Percentiles rank a stretch among this genome's conserved stretches.
Conservation (phyloP, 2,888 invertebrate species). For the Euclidia mi region DNA sequence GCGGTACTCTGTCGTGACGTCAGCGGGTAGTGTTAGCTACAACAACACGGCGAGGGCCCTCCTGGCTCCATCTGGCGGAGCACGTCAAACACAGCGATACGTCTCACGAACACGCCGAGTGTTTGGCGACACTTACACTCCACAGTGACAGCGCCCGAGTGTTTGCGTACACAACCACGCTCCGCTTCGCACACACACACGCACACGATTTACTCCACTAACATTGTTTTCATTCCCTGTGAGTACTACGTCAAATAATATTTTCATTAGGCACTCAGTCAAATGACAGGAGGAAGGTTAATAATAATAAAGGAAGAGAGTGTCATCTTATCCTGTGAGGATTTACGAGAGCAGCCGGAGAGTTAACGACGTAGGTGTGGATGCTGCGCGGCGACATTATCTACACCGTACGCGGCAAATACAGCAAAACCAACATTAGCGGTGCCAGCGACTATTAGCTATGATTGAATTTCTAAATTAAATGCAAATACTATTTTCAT, state of each 20-base stretch:
- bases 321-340: background rate
- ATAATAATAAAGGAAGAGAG: background rate
- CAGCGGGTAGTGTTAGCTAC: constrained; percentile 43
- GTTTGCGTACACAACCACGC: constrained; percentile 66
- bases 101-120: constrained; percentile 65
- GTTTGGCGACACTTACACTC: constrained; percentile 74
- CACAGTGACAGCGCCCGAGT: constrained; percentile 69
- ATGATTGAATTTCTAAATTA: constrained; percentile 11
- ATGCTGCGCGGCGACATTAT: too few species aligned
- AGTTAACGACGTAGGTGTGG: too few species aligned
- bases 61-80: constrained; percentile 73
- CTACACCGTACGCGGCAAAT: background rate
- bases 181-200: constrained; percentile 62
- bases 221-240: constrained; percentile 51
- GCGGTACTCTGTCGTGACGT: constrained; percentile 50
- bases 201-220: constrained; percentile 68
- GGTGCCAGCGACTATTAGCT: background rate
- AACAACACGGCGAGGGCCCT: too few species aligned
- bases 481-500: constrained; percentile 13
- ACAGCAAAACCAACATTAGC: background rate
- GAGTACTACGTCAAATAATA: constrained; percentile 13
- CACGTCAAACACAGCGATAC: constrained; percentile 74
- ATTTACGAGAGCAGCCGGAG: background rate
- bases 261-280: background rate
- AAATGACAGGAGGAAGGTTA: background rate